phyloP scores from a whole-genome alignment of 2,797 vertebrate species.

The Staurois parvus region DNA sequence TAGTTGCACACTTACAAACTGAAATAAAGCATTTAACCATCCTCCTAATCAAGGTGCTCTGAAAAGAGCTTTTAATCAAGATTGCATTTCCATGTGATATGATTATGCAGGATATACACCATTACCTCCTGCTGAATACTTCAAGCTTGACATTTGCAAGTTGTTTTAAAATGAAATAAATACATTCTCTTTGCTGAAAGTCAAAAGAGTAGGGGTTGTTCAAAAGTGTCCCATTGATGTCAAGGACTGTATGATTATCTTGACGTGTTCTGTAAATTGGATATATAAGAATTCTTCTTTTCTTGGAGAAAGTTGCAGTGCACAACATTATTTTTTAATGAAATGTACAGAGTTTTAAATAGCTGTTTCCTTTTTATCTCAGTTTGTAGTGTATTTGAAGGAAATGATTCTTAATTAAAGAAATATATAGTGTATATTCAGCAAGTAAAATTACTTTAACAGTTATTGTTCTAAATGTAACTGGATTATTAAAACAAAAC shows the following conservation, averaged over 20 bases:
- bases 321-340: neutral
- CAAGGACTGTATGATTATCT: conserved; percentile 1
- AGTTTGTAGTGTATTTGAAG: no score
- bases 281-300: neutral
- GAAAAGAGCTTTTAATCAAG: conserved; percentile 52
- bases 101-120: conserved; percentile 40
- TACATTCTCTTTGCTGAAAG: conserved; percentile 29
- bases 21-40: conserved; percentile 37
- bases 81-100: conserved; percentile 41
- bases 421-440: no score
- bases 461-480: no score
- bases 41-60: conserved; percentile 49
- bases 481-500: no score
- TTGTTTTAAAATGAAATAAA: conserved; percentile 33
- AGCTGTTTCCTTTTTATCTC: no score
- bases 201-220: conserved; percentile 31
- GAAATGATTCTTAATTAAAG: no score
- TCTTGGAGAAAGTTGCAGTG: neutral
- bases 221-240: conserved; percentile 7
- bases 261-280: neutral
- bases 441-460: no score
- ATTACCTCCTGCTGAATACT: conserved; percentile 51
- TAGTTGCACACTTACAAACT: conserved; percentile 32
- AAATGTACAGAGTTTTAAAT: no score
- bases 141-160: conserved; percentile 40